A percentile compares a stretch with the other conserved stretches of the same genome.
Conservation (phyloP, 1,140 invertebrate genomes). For the Limonius californicus region DNA sequence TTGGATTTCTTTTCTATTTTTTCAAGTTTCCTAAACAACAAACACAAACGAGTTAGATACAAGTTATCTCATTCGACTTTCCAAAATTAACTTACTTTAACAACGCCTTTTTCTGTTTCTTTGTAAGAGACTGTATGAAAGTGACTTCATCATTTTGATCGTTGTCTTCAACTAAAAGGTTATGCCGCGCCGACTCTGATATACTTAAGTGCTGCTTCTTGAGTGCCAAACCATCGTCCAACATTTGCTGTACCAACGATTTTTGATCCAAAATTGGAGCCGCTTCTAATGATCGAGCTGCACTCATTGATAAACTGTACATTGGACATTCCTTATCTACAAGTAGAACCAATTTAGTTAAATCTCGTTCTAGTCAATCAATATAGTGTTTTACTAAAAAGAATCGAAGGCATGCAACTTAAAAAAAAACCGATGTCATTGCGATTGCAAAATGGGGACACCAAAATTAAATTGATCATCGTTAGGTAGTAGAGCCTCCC, state of each 20-base stretch:
- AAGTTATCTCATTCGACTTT: no score
- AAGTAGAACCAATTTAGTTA: no score
- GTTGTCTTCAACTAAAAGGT: conserved; percentile 47
- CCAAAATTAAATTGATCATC: no score
- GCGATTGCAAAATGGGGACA: no score
- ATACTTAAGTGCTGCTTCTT: conserved; percentile 65
- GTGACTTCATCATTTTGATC: conserved; percentile 68
- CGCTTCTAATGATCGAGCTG: conserved; percentile 57
- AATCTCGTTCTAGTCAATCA: no score
- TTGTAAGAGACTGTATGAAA: conserved; percentile 78
- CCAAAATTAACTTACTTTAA: conserved; percentile 64
- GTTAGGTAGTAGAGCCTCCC: no score
- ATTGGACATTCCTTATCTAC: conserved; percentile 89
- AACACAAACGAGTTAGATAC: conserved; percentile 15
- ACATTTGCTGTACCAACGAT: conserved; percentile 83
- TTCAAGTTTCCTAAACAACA: conserved; percentile 64
- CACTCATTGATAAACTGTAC: conserved; percentile 78
- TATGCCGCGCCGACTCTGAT: conserved; percentile 44
- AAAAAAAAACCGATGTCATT: no score
- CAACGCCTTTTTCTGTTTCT: conserved; percentile 87
- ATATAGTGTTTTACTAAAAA: no score
- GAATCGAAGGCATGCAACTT: no score
- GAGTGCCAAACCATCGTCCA: conserved; percentile 85
- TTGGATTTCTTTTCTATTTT: conserved; percentile 66
- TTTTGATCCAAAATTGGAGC: conserved; percentile 61